Evolutionary conservation across 2,888 invertebrate genomes (phyloP), one percentile per base, ranked within the genome.

Genomic region (Dromius quadrimaculatus): DNA sequence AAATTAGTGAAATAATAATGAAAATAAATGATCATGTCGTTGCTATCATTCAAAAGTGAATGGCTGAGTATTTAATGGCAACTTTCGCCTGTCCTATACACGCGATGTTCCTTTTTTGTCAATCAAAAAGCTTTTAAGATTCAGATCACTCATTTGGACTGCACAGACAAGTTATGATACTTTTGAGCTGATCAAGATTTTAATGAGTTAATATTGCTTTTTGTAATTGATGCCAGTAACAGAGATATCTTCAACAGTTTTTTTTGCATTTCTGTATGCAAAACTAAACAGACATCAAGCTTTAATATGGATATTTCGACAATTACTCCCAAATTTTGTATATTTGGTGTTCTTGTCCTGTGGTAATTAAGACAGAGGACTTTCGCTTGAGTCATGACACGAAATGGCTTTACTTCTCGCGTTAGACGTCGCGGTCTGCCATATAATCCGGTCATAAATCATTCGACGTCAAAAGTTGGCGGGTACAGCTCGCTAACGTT

Each of bases 361-460:
- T 54, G 19, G 59, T 59, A 59, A 59, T 59, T 59, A 59, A 59
- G 59, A 59, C 59, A 59, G 59, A 36, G 36, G 59, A 59, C 59
- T n/a, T 59, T n/a, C 19, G 59, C 34, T 36, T 36, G 59, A 59
- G 36, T 59, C 59, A 59, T 17, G 19, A 57, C 57, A 34, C 59
- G 64, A 34, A 64, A 64, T 64, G 64, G 64, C 47, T 11, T 17
- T 71, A 73, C 71, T 71, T 72, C 64, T 72, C 73, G 62, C 71
- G 64, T 70, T 73, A 73, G 71, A 72, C 69, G 64, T 66, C 74
- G 74, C 71, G 72, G 74, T 73, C 75, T 73, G 73, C 75, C 71
- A 77, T 78, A 78, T 78, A 78, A 78, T 78, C 76, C 74, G 65
- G 72, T 73, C 73, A 78, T 78, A 78, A 78, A 78, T 78, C 78